Evolutionary conservation across 1,140 invertebrate species (phyloP).

Genomic region (Drosophila willistoni): DNA sequence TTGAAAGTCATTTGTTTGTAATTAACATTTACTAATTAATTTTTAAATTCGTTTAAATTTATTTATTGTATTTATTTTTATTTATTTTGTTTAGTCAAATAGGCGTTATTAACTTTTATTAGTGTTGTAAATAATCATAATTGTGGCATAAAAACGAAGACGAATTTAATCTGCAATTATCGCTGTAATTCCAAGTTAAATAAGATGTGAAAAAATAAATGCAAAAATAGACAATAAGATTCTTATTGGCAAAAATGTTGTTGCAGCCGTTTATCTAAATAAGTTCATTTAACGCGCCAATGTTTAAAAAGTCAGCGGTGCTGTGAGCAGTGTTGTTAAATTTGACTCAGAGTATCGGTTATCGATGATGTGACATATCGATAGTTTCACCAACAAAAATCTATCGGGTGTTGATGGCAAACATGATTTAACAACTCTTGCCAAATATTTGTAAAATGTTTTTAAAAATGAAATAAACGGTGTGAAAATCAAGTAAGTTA

Average conservation of each 20-base stretch:
- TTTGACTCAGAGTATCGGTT: background rate
- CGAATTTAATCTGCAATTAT: constrained; percentile 5
- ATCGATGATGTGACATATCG: background rate
- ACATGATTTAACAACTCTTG: background rate
- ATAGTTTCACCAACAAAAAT: background rate
- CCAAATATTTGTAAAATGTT: background rate
- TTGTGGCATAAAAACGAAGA: constrained; percentile 52
- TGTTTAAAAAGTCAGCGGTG: too few species aligned
- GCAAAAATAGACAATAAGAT: constrained; percentile 46
- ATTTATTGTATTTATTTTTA: constrained; percentile 63
- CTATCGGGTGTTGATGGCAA: background rate
- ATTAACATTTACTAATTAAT: constrained; percentile 68
- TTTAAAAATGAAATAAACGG: background rate
- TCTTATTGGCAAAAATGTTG: constrained; percentile 42
- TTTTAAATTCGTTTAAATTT: constrained; percentile 56
- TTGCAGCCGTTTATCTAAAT: constrained; percentile 5
- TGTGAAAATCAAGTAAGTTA: background rate
- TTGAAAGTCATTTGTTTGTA: constrained; percentile 79
- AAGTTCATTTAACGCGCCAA: background rate
- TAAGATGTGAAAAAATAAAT: constrained; percentile 10
- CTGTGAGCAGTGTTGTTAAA: too few species aligned
- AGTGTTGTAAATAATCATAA: constrained; percentile 72
- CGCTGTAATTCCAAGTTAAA: background rate
- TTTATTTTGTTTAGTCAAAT: constrained; percentile 37
- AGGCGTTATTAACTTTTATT: constrained; percentile 68